Conservation (phyloP, 30 jellyfish, hydroid and myxozoan genomes). For the Hydractinia symbiolongicarpus region DNA sequence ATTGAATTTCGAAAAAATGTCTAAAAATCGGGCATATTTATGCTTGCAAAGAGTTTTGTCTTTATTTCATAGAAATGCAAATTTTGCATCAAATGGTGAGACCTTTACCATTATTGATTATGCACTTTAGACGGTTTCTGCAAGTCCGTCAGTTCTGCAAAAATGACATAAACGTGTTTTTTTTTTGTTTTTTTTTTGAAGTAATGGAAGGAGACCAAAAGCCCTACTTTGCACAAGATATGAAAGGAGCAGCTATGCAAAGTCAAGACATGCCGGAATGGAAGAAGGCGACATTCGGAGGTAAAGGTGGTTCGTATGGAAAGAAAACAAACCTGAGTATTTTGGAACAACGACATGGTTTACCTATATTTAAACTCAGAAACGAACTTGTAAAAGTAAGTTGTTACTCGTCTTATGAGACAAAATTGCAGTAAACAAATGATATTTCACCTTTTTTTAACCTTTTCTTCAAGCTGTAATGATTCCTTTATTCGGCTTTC, state of each 20-base stretch:
- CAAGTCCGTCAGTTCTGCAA: neutral
- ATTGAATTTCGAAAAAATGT: no score
- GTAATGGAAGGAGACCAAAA: conserved; percentile 95
- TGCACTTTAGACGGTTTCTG: neutral
- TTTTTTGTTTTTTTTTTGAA: neutral
- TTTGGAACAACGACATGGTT: conserved; percentile 85
- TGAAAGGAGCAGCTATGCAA: conserved; percentile 66
- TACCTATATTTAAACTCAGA: conserved; percentile 85
- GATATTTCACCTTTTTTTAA: neutral
- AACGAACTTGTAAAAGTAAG: conserved; percentile 76
- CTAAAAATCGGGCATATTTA: no score
- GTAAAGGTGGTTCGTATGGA: conserved; percentile 91
- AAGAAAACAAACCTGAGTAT: conserved; percentile 67
- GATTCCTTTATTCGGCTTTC: neutral
- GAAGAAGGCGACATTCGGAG: conserved; percentile 98
- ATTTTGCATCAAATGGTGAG: no score
- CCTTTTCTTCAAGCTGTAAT: neutral
- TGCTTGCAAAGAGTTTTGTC: no score
- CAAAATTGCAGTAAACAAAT: neutral
- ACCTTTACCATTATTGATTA: no score
- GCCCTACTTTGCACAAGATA: conserved; percentile 97
- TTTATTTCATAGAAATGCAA: no score
- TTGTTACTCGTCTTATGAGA: neutral
- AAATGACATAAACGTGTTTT: neutral
- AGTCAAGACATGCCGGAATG: conserved; percentile 97